Conservation (phyloP, 2,888 invertebrate species). For the Herminia tarsipennalis region DNA sequence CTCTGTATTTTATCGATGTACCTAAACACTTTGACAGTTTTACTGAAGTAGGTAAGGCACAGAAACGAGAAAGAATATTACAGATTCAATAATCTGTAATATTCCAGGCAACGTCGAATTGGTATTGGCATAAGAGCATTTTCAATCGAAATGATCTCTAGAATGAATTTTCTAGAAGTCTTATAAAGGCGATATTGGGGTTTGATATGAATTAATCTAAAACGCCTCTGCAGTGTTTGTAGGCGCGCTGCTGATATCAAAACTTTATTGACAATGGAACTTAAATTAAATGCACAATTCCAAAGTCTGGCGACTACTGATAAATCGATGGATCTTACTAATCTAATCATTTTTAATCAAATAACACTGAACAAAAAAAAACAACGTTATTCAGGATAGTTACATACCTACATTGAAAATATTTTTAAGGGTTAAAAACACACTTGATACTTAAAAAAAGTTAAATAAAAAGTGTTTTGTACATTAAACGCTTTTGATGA, state of each 20-base stretch:
- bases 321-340: slow-evolving; percentile 38
- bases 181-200: slow-evolving; percentile 69
- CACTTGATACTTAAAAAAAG: no score
- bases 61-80: slow-evolving; percentile 31
- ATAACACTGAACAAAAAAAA: no score
- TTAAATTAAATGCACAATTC: slow-evolving; percentile 53
- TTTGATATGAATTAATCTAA: slow-evolving; percentile 76
- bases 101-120: slow-evolving; percentile 32
- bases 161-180: slow-evolving; percentile 42
- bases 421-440: no score
- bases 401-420: no score
- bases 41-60: slow-evolving; percentile 19
- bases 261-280: slow-evolving; percentile 79
- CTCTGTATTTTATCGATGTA: slow-evolving; percentile 31
- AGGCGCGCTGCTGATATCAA: slow-evolving; percentile 68
- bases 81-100: slow-evolving; percentile 42
- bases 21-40: slow-evolving; percentile 29
- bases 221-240: slow-evolving; percentile 64
- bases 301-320: slow-evolving; percentile 44
- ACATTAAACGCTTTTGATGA: no score
- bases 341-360: slow-evolving; percentile 28
- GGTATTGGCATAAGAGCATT: slow-evolving; percentile 58
- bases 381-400: no score
- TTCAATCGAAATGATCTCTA: slow-evolving; percentile 60
- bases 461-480: no score